Base-by-base conservation (phyloP, 2,888 invertebrate genomes). In the Aromia moschata region DNA sequence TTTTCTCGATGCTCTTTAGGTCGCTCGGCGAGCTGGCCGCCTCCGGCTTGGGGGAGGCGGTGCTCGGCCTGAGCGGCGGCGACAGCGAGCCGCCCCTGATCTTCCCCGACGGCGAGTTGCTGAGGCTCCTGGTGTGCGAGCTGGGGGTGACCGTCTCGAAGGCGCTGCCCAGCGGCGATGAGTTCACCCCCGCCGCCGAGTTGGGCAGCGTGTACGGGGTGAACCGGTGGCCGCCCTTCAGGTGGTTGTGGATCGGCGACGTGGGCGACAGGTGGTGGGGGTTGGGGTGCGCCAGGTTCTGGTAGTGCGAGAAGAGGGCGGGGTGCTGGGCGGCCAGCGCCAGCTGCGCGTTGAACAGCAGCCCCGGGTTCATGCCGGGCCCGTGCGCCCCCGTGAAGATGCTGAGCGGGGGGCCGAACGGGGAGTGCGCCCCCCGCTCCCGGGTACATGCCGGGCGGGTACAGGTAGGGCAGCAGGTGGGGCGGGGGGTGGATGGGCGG, bases 1-100 rank as follows among this genome's bases (percentile, higher is more conserved):
- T 96, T 80, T 96, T 94, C 83, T 97, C 96, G 83, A 97, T 97
- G 81, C 91, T 95, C 83, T 96, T 96, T 70, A 97, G 87, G 82
- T 96, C 96, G 63, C 89, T 92, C 38, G 91, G 87, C 31, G 87
- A 86, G 64, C 84, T 86, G 65, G 86, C 88, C 51, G 77, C 77
- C 63, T 75, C 80, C 53, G 80, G 80, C 70, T 82, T 82, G 25
- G 85, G 86, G 2, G 84, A 83, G 73, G 85, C 77, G 69, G 87
- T 83, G 73, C 86, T 70, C n/a, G 84, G 87, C 82, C 78, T 85
- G 70, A 75, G 83, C 72, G 78, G 87, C 73, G 80, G 88, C 74
- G 79, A 87, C 69, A 75, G 81, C 65, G 68, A 84, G 76, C 57
- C 83, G 75, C 55, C 84, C 77, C 79, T 66, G 2, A 52, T 81